Conservation (phyloP, 2,888 invertebrate genomes). For the Drosophila atroscutellata region DNA sequence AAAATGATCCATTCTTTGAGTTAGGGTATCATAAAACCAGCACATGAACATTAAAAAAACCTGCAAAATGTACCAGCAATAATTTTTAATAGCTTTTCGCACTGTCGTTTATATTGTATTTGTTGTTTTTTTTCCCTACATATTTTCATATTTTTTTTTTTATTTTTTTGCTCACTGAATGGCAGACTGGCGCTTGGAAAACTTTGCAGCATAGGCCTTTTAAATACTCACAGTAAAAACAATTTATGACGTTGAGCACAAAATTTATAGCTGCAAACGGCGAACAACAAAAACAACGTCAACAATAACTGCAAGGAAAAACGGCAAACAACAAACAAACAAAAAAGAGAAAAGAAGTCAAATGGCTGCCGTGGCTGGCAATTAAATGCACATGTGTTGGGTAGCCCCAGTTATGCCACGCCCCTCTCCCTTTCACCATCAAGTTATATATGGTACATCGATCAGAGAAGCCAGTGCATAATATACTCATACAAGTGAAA, state of each 20-base stretch:
- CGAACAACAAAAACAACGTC: slow-evolving; percentile 15
- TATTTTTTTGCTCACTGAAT: slow-evolving; percentile 10
- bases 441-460: slow-evolving; percentile 5
- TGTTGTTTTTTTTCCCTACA: slow-evolving; percentile 13
- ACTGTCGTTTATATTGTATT: slow-evolving; percentile 25
- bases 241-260: slow-evolving; percentile 51
- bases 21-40: slow-evolving; percentile 11
- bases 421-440: neutral
- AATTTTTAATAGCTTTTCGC: slow-evolving; percentile 49
- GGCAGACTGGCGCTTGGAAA: slow-evolving; percentile 32
- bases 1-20: neutral
- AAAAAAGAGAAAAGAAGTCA: slow-evolving; percentile 16
- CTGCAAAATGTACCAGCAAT: slow-evolving; percentile 42
- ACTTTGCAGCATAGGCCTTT: slow-evolving; percentile 46
- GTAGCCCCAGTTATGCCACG: neutral
- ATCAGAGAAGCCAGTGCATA: slow-evolving; percentile 22
- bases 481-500: slow-evolving; percentile 15
- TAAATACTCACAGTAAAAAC: slow-evolving; percentile 49
- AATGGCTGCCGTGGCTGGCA: slow-evolving; percentile 49
- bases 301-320: slow-evolving; percentile 22
- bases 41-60: slow-evolving; percentile 5
- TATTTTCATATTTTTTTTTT: slow-evolving; percentile 8
- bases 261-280: slow-evolving; percentile 42
- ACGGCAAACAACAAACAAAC: slow-evolving; percentile 13
- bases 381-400: slow-evolving; percentile 58